Base-by-base conservation (phyloP, 2,797 vertebrate species). In the Cossypha heuglini region DNA sequence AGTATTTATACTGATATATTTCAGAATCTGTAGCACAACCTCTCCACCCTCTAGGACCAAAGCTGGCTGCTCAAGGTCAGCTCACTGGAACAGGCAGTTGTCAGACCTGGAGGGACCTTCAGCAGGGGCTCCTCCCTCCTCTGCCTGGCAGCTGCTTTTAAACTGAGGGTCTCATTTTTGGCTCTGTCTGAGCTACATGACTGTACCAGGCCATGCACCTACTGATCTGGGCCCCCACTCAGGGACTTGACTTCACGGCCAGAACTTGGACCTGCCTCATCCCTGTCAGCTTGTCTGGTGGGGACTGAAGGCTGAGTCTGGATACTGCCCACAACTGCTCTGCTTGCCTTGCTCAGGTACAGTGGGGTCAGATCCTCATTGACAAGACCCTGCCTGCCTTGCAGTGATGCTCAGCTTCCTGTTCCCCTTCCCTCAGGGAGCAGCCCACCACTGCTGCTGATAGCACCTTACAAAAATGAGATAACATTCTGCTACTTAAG, bases 121-220 rank as follows among this genome's bases (percentile, higher is more conserved):
- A 62, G 29, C 2, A 52, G 26, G 6, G 5, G 5, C 21, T 66
- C 17, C 31, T 45, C 18, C n/a, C 14, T 58, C 18, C n/a, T 77
- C 57, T 61, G 19, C 25, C 31, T n/a, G n/a, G 61, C 43, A 76
- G 35, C 24, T 72, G 24, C 73, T 62, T 81, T 62, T 42, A 76
- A 76, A 29, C 12, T 35, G n/a, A 57, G 12, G 19, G 5, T 82
- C 19, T 71, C n/a, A 24, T 24, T 49, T 40, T 37, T 49, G 35
- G 19, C 22, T 71, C 67, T 52, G 16, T 9, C 33, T 29, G 49
- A 52, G 40, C 45, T 42, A 16, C 31, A 6, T 1, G 17, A 31
- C 57, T 40, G 49, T 6, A 37, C 42, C 49, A 68, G 42, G 15
- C 35, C 72, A 38, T 0, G 4, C 1, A 31, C 22, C 1, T 7